A percentile compares a stretch with the other conserved stretches of the same genome.
These are phyloP conservation scores for Vandiemenella viatica DNA, from an alignment of 2,888 invertebrate genomes.

Conservation along the genomic window DNA sequence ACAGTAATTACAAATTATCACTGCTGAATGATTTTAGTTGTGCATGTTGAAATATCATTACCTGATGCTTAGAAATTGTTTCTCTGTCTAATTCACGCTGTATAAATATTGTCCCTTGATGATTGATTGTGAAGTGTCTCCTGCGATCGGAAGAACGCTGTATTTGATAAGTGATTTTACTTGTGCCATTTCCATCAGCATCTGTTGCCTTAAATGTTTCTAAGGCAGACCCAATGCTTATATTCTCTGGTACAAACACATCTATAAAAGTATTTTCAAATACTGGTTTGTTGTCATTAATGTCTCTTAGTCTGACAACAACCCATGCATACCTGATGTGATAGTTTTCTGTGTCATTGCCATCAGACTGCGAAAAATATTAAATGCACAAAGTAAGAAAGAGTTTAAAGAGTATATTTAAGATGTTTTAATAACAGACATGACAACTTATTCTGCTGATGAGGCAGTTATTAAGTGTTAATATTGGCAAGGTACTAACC, in stretches of 20 bases:
- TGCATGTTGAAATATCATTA: not conserved
- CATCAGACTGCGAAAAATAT: not conserved
- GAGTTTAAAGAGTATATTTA: no score
- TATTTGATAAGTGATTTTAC: slow-evolving; percentile 27
- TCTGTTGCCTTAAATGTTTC: slow-evolving; percentile 32
- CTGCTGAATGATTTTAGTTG: no score
- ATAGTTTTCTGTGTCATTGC: slow-evolving; percentile 27
- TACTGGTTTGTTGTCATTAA: slow-evolving; percentile 26
- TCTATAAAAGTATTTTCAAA: slow-evolving; percentile 30
- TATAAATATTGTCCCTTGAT: slow-evolving; percentile 23
- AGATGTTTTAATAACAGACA: no score
- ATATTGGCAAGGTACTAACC: no score
- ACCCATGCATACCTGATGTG: not conserved
- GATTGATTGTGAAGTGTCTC: slow-evolving; percentile 35
- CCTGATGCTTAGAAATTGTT: slow-evolving; percentile 1
- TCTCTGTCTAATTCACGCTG: slow-evolving; percentile 8
- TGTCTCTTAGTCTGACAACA: not conserved
- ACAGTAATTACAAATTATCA: no score
- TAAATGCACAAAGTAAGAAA: no score
- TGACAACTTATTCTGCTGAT: no score
- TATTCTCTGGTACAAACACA: slow-evolving; percentile 38
- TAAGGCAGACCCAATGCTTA: slow-evolving; percentile 29
- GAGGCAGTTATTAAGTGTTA: no score
- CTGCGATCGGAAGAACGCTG: slow-evolving; percentile 34
- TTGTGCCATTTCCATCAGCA: slow-evolving; percentile 31